Base-by-base conservation (phyloP, 1,140 invertebrate species). In the Drosophila kanapiae region DNA sequence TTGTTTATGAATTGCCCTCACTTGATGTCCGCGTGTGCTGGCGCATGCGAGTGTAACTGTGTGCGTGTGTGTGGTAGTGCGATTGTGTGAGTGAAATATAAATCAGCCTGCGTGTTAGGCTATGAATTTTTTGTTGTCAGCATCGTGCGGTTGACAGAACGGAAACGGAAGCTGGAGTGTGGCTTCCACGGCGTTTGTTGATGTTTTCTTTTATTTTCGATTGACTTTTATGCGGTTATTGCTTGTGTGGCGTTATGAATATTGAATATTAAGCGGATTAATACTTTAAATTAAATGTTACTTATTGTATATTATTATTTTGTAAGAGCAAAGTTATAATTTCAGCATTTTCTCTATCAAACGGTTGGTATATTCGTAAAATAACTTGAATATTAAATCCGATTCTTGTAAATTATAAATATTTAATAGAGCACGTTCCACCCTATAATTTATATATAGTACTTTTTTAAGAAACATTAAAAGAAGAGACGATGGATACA, bases 1-100 rank as follows among this genome's bases (percentile, higher is more conserved):
- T 87, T 88, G 83, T 78, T 83, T 87, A 87, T 88, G 80, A 78
- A 88, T 87, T 75, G 77, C 64, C 31, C 35, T 40, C 29, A 23
- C 45, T 71, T 47, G 56, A 29, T 48, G 60, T 27, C 51, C 38
- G 54, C 38, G 11, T 63, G 51, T 40, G 33, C 48, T 47, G 29
- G 29, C 16, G 51, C 40, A 29, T 16, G 23, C 38, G 54, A 33
- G 53, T 57, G 40, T 37, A 8, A 11, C 4, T 33, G 38, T 48
- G 59, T 23, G 23, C 23, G 23, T 23, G 23, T 33, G 42, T 74
- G 54, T 51, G 76, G 31, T 38, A 14, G 48, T 10, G 37, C n/a
- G 53, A 23, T 57, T 64, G 64, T 76, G 49, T 58, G 79, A 70
- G 61, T 68, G 48, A 60, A 79, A 76, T 72, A 82, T 86, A 70